Evolutionary conservation across 1,140 invertebrate genomes (phyloP).

Genomic region (Lanistes nyassanus): DNA sequence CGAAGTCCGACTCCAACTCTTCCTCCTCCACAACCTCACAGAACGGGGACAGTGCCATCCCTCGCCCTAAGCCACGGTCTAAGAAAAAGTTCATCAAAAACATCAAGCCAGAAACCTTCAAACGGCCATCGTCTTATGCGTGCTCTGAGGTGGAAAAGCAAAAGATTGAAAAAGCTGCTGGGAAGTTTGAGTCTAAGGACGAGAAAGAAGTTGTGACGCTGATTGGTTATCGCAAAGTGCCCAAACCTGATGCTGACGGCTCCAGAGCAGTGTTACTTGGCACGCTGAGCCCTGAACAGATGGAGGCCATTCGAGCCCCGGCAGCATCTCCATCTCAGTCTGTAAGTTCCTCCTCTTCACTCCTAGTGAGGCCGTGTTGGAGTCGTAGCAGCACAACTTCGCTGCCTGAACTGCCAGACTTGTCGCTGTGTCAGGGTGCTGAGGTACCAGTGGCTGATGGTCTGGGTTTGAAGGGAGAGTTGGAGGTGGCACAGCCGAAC

Average conservation of each 20-base stretch:
- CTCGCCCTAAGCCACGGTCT: conserved; percentile 6
- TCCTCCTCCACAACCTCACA: conserved; percentile 17
- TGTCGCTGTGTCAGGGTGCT: neutral
- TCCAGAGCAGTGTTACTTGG: conserved; percentile 62
- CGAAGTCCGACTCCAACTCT: neutral
- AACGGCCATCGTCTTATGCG: conserved; percentile 61
- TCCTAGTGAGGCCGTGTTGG: conserved; percentile 51
- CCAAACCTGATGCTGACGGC: conserved; percentile 24
- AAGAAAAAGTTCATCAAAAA: conserved; percentile 63
- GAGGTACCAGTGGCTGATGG: neutral
- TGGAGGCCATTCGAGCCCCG: neutral
- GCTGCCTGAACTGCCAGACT: conserved; percentile 47
- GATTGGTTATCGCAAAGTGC: conserved; percentile 66
- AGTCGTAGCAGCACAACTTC: conserved; percentile 55
- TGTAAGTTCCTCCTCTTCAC: conserved; percentile 50
- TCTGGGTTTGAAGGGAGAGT: no score
- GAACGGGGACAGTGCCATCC: conserved; percentile 20
- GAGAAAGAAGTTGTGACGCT: conserved; percentile 33
- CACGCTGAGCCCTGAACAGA: conserved; percentile 52
- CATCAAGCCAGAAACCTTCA: conserved; percentile 61
- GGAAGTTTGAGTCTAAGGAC: conserved; percentile 9
- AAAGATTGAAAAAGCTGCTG: conserved; percentile 11
- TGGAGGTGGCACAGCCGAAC: no score
- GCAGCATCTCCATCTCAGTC: neutral
- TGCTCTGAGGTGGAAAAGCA: conserved; percentile 48